phyloP scores from a whole-genome alignment of 2,113 vertebrate species.

The Gambusia holbrooki region DNA sequence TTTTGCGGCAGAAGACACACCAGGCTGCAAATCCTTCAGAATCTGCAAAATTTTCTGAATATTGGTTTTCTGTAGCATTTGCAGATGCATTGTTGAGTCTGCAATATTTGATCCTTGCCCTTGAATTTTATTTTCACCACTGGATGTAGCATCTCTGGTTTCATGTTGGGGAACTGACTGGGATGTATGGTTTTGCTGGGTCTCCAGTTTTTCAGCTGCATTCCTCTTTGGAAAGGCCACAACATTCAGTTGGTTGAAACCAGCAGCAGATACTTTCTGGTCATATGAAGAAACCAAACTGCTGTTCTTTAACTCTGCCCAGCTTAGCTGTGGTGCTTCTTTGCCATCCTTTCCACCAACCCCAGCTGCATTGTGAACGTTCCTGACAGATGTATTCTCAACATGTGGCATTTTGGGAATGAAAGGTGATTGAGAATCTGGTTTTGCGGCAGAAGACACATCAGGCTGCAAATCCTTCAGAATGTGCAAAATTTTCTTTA shows the following conservation, averaged over 20 bases:
- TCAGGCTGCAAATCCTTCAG: conserved; percentile 19
- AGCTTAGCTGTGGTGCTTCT: conserved; percentile 69
- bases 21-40: conserved; percentile 17
- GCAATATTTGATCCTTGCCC: background rate
- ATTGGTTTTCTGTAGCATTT: background rate
- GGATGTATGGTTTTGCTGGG: background rate
- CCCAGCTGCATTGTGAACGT: background rate
- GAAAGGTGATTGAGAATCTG: background rate
- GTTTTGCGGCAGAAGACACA: background rate
- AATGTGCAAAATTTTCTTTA: background rate
- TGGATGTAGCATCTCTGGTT: conserved; percentile 13
- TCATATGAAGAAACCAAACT: conserved; percentile 13
- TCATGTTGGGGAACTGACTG: conserved; percentile 26
- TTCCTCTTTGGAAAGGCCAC: background rate
- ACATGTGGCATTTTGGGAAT: background rate
- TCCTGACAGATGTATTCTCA: background rate
- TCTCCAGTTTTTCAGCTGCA: background rate
- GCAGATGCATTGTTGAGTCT: background rate
- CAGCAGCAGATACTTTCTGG: background rate
- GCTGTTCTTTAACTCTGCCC: conserved; percentile 34
- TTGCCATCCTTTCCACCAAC: background rate
- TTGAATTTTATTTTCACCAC: background rate
- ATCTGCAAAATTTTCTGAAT: background rate
- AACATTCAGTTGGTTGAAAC: conserved; percentile 1
- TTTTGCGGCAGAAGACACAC: background rate